Base-by-base conservation (phyloP, 1,140 invertebrate species). In the Copidosoma floridanum region DNA sequence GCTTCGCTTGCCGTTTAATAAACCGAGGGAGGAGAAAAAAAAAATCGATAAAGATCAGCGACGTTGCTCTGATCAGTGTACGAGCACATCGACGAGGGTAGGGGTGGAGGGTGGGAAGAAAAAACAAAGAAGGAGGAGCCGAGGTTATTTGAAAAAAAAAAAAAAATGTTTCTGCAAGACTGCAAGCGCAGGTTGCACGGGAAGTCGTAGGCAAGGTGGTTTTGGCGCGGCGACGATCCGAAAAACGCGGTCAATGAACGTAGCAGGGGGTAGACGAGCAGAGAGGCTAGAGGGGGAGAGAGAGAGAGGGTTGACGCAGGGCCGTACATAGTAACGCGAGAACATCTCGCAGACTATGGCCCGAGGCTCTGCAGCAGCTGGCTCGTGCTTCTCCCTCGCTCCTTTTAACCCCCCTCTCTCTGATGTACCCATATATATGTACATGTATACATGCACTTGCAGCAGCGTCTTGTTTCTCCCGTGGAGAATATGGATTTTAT, bases 401-500 rank as follows among this genome's bases (percentile, higher is more conserved):
- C 18, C 47, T 35, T 58, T 43, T 51, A 43, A 53, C 27, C 21
- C 27, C n/a, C 48, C 20, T n/a, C n/a, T n/a, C n/a, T n/a, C n/a
- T n/a, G n/a, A n/a, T n/a, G n/a, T n/a, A n/a, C n/a, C n/a, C n/a
- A n/a, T n/a, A n/a, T n/a, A n/a, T n/a, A n/a, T n/a, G n/a, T n/a
- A n/a, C n/a, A n/a, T n/a, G n/a, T n/a, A n/a, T n/a, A n/a, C n/a
- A n/a, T n/a, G n/a, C n/a, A n/a, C n/a, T n/a, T 38, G 18, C 29
- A 24, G 46, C 46, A 4, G 24, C 35, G 20, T 16, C 48, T 46
- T 52, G 57, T 59, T 44, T 52, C 57, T 43, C 48, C 27, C 40
- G 11, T 26, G 7, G 50, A 59, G 41, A 59, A 60, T 60, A 60
- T 60, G 58, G 58, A 60, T 60, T 60, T 60, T 60, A 60, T 60